Evolutionary conservation across 2,888 invertebrate species (phyloP), one percentile per base, ranked within the genome.

Genomic region (Acrobasis consociella): DNA sequence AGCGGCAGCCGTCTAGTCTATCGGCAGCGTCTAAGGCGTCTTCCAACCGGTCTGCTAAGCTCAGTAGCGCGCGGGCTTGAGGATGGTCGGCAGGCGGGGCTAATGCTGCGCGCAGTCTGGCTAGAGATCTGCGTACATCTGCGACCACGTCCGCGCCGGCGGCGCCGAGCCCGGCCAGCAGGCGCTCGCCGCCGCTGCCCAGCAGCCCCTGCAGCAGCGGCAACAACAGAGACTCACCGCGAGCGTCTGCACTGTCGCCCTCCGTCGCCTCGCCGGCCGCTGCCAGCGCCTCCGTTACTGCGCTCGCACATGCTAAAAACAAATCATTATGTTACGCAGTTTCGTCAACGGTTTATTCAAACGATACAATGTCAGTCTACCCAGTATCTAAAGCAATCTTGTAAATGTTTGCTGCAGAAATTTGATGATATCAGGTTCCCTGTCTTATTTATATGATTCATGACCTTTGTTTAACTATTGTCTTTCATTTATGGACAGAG

Each of bases 91-190:
- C 85, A 65, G 93, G 93, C 76, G 77, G 93, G 60, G 95, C 95
- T 9, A 97, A 87, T 5, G 96, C 96, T 63, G 94, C 94, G 70
- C 97, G 95, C 65, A 97, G 93, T 53, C 96, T 94, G 63, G 94
- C 94, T 42, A 97, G 91, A 38, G 97, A 96, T 71, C 94, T 94
- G 64, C 96, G 95, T 64, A 97, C 96, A 81, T 97, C 97, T 37
- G 94, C 94, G 52, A 96, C 92, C 9, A 96, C 93, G 74, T 94
- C 93, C 49, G 94, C 94, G 67, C 95, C 95, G 70, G 89, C 89
- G 62, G 86, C 86, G 67, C 90, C 88, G 31, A 90, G 86, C 64
- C 89, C 89, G 63, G 88, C 87, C 76, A 87, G 83, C 75, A 89
- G 81, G 42, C 84, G 82, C 76, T 80, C 82, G 65, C 87, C 85